Evolutionary conservation across 1,140 invertebrate genomes (phyloP).

Genomic region (Pogonognathellus flavescens): DNA sequence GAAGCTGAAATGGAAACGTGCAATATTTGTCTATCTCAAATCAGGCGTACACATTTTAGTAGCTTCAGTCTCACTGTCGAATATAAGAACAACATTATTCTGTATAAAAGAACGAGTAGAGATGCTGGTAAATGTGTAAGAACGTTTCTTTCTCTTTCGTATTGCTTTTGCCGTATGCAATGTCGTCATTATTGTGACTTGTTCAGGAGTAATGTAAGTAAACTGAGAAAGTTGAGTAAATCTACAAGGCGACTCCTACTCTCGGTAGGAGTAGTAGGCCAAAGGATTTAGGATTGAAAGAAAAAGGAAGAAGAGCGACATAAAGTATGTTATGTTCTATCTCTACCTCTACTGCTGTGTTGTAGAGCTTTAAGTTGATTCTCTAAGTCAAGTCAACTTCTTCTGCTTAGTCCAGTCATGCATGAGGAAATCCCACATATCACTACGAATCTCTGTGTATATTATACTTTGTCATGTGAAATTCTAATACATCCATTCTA

Average conservation of each 20-base stretch:
- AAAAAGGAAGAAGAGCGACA: neutral
- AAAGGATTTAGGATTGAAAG: neutral
- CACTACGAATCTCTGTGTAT: slow-evolving; percentile 2
- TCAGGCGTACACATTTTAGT: too few species aligned
- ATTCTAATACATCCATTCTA: neutral
- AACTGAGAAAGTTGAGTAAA: neutral
- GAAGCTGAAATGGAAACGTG: too few species aligned
- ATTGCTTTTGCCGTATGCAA: neutral
- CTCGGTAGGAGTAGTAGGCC: too few species aligned
- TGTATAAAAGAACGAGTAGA: too few species aligned
- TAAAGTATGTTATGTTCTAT: neutral
- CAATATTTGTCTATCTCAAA: too few species aligned
- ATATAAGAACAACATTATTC: too few species aligned
- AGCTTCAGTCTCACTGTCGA: too few species aligned
- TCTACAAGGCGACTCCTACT: neutral
- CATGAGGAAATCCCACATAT: slow-evolving; percentile 39
- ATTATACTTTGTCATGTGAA: slow-evolving; percentile 4
- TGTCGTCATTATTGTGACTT: slow-evolving; percentile 31
- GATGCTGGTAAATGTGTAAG: neutral
- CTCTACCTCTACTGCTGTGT: neutral
- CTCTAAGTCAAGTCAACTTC: neutral
- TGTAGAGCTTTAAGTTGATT: neutral
- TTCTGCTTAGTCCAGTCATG: slow-evolving; percentile 8
- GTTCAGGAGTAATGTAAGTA: neutral
- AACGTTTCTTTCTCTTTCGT: neutral